A percentile compares a stretch with the other conserved stretches of the same genome.
phyloP scores from a whole-genome alignment of 2,113 vertebrate species.

The Theristicus caerulescens region DNA sequence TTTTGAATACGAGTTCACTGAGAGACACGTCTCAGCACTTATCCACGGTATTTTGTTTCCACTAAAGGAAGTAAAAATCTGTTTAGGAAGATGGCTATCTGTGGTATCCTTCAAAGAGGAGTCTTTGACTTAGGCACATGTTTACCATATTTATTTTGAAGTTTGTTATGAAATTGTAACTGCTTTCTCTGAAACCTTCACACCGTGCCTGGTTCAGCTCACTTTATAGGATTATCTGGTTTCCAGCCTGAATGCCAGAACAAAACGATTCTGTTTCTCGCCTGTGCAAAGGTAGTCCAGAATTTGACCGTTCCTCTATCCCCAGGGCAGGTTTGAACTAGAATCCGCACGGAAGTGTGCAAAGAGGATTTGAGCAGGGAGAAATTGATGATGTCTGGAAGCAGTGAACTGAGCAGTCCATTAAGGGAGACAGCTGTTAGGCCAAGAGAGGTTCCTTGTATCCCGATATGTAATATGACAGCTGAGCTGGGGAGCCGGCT shows the following conservation, averaged over 20 bases:
- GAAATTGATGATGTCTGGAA: neutral
- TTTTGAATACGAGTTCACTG: neutral
- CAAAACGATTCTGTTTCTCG: neutral
- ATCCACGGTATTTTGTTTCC: neutral
- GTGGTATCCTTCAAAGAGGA: neutral
- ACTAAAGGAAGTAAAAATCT: neutral
- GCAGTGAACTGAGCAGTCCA: constrained; percentile 5
- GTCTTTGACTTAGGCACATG: neutral
- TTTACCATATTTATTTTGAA: neutral
- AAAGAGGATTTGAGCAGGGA: neutral
- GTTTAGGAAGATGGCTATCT: constrained; percentile 7
- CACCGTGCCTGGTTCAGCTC: neutral
- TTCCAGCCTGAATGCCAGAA: neutral
- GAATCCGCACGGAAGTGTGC: neutral
- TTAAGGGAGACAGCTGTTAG: constrained; percentile 45
- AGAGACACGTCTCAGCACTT: neutral
- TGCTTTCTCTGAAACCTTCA: neutral
- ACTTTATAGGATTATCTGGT: neutral
- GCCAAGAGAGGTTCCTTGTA: constrained; percentile 1
- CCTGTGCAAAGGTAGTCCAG: neutral
- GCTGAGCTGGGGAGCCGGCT: constrained; percentile 49
- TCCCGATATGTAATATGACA: constrained; percentile 14
- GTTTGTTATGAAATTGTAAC: neutral
- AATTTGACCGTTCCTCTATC: neutral
- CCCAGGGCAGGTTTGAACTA: neutral